Conservation (phyloP, 2,797 vertebrate genomes). For the Gymnopithys bicolor region DNA sequence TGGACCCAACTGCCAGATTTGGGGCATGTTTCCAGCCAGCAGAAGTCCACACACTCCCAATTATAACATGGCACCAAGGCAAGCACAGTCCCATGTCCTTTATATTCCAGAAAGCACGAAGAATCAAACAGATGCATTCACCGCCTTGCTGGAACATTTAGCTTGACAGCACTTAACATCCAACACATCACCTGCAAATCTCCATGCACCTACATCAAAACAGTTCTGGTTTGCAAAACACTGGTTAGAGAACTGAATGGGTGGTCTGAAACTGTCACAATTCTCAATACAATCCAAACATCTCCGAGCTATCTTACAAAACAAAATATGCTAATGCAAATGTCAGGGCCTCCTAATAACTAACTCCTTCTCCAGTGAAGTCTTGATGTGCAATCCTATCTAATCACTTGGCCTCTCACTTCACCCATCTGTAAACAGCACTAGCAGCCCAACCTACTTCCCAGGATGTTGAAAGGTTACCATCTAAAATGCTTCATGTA, state of each 20-base stretch:
- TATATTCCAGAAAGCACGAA: background rate
- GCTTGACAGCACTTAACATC: background rate
- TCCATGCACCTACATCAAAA: background rate
- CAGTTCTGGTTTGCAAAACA: background rate
- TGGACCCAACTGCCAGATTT: background rate
- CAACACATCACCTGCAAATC: background rate
- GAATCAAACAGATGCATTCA: background rate
- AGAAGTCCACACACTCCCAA: background rate
- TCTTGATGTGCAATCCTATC: background rate
- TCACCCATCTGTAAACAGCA: slow-evolving; percentile 10
- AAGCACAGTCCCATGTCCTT: background rate
- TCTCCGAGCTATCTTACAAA: background rate
- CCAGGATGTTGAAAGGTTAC: background rate
- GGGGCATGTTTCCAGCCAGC: background rate
- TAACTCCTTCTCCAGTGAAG: background rate
- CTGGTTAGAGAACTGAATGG: background rate
- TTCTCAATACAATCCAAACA: background rate
- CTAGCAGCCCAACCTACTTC: background rate
- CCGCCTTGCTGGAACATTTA: accelerated
- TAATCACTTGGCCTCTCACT: background rate
- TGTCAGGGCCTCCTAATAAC: slow-evolving; percentile 17
- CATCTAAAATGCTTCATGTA: background rate
- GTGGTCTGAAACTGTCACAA: background rate
- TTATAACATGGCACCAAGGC: background rate
- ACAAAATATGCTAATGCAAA: background rate